Evolutionary conservation across 1,140 invertebrate species (phyloP).

Genomic region (Solen grandis): DNA sequence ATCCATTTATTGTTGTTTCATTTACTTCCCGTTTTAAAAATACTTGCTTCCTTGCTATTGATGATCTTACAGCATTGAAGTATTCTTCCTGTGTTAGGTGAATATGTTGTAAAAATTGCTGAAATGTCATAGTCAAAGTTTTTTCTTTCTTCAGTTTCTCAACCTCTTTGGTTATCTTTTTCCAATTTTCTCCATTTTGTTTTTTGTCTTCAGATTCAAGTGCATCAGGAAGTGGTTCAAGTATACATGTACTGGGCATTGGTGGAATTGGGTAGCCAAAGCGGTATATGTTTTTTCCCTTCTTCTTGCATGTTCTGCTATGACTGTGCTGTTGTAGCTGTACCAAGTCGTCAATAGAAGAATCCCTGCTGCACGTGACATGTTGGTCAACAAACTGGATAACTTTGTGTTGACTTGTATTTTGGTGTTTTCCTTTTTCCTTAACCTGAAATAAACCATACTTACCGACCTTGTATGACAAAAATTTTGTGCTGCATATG

Average conservation of each 20-base stretch:
- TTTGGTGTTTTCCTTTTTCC: too few relatives aligned
- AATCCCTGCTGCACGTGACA: constrained; percentile 35
- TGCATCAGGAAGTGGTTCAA: neutral
- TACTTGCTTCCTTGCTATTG: neutral
- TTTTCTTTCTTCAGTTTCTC: constrained; percentile 15
- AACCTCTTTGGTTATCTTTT: neutral
- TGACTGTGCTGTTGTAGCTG: constrained; percentile 58
- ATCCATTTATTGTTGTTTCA: constrained; percentile 29
- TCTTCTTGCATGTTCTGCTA: constrained; percentile 41
- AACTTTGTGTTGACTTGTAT: constrained; percentile 26
- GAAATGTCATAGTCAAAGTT: constrained; percentile 23
- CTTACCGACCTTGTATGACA: too few relatives aligned
- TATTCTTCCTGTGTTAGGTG: constrained; percentile 5
- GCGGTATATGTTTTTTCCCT: neutral
- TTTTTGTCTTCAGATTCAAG: constrained; percentile 13
- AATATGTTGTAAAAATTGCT: constrained; percentile 43
- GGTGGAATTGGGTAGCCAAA: constrained; percentile 21
- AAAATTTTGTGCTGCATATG: too few relatives aligned
- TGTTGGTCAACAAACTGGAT: constrained; percentile 53
- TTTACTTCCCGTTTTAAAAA: constrained; percentile 4
- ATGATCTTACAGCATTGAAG: neutral
- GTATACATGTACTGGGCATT: neutral
- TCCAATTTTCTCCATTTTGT: constrained; percentile 24
- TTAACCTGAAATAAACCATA: too few relatives aligned
- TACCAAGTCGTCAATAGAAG: constrained; percentile 16